phyloP scores from a whole-genome alignment of 1,140 invertebrate species.

The Ladona fulva region DNA sequence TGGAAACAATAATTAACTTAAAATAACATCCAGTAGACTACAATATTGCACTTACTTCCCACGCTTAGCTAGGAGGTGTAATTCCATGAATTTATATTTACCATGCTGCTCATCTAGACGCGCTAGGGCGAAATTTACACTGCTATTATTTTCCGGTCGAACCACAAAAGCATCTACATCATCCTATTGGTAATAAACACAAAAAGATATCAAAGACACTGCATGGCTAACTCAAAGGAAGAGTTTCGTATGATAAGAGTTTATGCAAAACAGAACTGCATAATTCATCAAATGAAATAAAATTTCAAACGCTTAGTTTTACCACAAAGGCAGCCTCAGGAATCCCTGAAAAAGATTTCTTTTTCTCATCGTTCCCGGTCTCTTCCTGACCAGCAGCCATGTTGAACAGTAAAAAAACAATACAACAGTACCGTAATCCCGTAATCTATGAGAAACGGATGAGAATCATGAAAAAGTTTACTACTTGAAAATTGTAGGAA shows the following conservation, averaged over 20 bases:
- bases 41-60: conserved; percentile 42
- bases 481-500: too few species aligned
- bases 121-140: conserved; percentile 73
- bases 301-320: conserved; percentile 16
- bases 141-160: conserved; percentile 64
- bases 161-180: conserved; percentile 93
- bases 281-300: too few species aligned
- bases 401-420: neutral
- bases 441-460: too few species aligned
- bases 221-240: neutral
- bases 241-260: neutral
- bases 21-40: neutral
- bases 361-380: conserved; percentile 39
- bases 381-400: conserved; percentile 22
- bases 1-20: neutral
- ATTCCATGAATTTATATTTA: conserved; percentile 97
- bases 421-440: too few species aligned
- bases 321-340: conserved; percentile 74
- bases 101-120: conserved; percentile 82
- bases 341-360: conserved; percentile 67
- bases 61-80: conserved; percentile 73
- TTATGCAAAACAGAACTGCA: too few species aligned
- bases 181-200: conserved; percentile 56
- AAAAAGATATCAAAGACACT: conserved; percentile 16
- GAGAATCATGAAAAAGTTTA: too few species aligned